phyloP scores from a whole-genome alignment of 1,140 invertebrate genomes.

The Maconellicoccus hirsutus region DNA sequence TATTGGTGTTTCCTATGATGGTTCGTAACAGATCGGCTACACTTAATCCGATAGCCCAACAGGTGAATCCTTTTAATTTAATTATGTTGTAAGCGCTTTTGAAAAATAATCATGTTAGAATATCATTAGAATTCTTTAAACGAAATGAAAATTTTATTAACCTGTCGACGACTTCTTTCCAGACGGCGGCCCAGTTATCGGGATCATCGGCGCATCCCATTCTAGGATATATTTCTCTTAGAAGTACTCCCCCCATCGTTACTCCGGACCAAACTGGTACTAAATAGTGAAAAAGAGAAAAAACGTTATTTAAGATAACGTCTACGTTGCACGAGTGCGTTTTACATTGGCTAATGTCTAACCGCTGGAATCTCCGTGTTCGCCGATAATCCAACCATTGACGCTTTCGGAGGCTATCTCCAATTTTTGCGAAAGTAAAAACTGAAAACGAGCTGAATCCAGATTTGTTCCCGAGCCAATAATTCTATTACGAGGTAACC shows the following conservation, averaged over 20 bases:
- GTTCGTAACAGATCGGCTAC: slow-evolving; percentile 56
- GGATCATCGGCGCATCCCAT: slow-evolving; percentile 57
- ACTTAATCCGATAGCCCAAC: slow-evolving; percentile 81
- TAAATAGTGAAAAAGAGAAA: slow-evolving; percentile 36
- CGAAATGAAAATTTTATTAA: slow-evolving; percentile 27
- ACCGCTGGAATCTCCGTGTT: slow-evolving; percentile 72
- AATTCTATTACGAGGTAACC: slow-evolving; percentile 70
- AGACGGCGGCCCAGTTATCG: slow-evolving; percentile 66
- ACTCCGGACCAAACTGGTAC: slow-evolving; percentile 89
- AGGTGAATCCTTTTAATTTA: slow-evolving; percentile 78
- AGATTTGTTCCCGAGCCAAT: slow-evolving; percentile 85
- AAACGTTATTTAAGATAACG: too few species aligned
- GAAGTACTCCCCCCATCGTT: slow-evolving; percentile 74
- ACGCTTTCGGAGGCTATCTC: slow-evolving; percentile 66
- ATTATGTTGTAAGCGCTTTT: slow-evolving; percentile 78
- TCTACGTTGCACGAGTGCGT: too few species aligned
- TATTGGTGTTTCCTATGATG: slow-evolving; percentile 62
- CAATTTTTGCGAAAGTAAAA: slow-evolving; percentile 68
- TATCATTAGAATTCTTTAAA: slow-evolving; percentile 14
- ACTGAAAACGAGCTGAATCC: slow-evolving; percentile 81
- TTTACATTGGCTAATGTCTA: slow-evolving; percentile 27
- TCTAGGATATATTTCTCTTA: slow-evolving; percentile 61
- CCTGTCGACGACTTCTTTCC: slow-evolving; percentile 63
- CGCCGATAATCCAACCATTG: slow-evolving; percentile 82
- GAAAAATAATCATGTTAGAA: slow-evolving; percentile 23